A percentile compares a stretch with the other conserved stretches of the same genome.
These are phyloP conservation scores for Motacilla alba DNA, from an alignment of 2,113 vertebrate genomes.

Conservation along the genomic window DNA sequence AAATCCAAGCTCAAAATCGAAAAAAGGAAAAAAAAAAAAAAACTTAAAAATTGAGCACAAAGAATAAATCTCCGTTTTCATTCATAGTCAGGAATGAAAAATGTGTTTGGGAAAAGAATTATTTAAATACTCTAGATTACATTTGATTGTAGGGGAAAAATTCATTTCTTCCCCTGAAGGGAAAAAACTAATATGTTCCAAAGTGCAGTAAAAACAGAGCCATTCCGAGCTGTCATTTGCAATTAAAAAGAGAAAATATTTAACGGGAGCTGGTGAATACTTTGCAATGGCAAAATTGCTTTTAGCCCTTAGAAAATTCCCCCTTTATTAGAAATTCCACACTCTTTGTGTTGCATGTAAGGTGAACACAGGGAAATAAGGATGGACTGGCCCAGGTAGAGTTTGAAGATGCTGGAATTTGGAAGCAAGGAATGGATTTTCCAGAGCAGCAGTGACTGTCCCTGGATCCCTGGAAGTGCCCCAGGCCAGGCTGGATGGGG, in stretches of 20 bases:
- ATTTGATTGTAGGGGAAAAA: conserved; percentile 13
- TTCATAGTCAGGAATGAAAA: background rate
- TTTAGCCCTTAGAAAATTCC: background rate
- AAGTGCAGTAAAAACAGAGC: background rate
- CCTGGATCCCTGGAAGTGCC: background rate
- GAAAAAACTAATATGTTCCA: background rate
- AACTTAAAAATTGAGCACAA: background rate
- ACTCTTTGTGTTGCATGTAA: background rate
- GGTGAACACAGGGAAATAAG: background rate
- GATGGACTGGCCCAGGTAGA: background rate
- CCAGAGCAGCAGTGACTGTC: background rate
- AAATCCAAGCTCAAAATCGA: background rate
- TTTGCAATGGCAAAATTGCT: background rate
- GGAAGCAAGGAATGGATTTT: background rate
- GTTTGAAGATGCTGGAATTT: background rate
- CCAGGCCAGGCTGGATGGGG: rapidly evolving
- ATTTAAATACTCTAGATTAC: background rate
- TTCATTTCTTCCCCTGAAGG: background rate
- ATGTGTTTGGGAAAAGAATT: background rate
- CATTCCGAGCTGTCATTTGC: conserved; percentile 6
- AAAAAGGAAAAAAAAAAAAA: background rate
- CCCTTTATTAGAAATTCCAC: background rate
- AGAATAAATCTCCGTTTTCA: background rate
- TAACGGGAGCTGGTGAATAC: background rate
- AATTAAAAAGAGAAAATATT: conserved; percentile 52